These are phyloP conservation scores for Aphrophora alni DNA, from an alignment of 2,888 invertebrate genomes.

Conservation along the genomic window DNA sequence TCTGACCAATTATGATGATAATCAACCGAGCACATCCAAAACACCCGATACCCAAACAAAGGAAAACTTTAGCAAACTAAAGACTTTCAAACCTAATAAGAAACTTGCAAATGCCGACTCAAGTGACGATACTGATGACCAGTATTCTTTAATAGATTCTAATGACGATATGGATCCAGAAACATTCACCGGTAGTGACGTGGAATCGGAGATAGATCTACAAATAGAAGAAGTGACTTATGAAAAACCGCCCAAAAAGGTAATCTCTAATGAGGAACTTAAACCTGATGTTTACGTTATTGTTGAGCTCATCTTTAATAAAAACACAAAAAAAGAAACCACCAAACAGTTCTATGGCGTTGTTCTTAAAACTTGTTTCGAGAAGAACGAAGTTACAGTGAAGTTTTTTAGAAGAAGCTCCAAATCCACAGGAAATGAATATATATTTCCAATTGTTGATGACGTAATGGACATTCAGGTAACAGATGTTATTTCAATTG, in stretches of 20 bases:
- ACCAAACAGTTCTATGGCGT: constrained; percentile 28
- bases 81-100: constrained; percentile 10
- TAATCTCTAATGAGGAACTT: background rate
- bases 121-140: constrained; percentile 3
- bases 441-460: constrained; percentile 15
- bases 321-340: constrained; percentile 25
- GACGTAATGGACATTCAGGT: constrained; percentile 9
- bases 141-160: constrained; percentile 9
- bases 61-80: constrained; percentile 2
- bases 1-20: constrained; percentile 4
- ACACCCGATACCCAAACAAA: constrained; percentile 10
- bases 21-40: constrained; percentile 6
- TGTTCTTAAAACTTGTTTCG: constrained; percentile 24
- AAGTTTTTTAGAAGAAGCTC: constrained; percentile 12
- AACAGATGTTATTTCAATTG: constrained; percentile 10
- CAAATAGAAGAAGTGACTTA: constrained; percentile 3
- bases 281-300: constrained; percentile 24
- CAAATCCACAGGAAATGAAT: background rate
- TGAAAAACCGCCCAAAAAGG: constrained; percentile 6
- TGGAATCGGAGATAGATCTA: constrained; percentile 23
- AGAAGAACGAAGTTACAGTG: constrained; percentile 15
- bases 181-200: constrained; percentile 19
- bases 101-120: background rate
- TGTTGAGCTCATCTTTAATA: constrained; percentile 24
- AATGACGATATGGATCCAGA: constrained; percentile 15